Evolutionary conservation across 2,888 invertebrate species (phyloP).

Genomic region (Lamellibrachia columna): DNA sequence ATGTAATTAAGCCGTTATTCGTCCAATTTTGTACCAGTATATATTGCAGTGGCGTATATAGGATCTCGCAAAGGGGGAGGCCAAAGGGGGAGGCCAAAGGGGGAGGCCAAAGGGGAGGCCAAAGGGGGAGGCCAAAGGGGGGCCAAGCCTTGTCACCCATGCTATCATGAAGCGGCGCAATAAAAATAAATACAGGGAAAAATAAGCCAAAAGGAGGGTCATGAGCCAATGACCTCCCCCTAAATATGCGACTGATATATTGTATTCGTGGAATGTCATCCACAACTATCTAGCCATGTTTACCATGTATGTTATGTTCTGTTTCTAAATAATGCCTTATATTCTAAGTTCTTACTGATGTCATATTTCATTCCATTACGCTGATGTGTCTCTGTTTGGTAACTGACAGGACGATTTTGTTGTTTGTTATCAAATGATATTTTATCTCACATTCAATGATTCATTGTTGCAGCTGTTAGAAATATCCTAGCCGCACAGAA

Average conservation of each 20-base stretch:
- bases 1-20: background rate
- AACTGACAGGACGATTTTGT: background rate
- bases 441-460: background rate
- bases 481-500: background rate
- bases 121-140: no score
- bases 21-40: background rate
- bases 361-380: background rate
- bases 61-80: no score
- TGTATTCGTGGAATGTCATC: background rate
- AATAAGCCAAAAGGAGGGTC: no score
- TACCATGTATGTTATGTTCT: background rate
- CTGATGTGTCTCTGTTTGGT: background rate
- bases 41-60: no score
- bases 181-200: no score
- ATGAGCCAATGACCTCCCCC: no score
- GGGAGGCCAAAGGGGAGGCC: no score
- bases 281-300: background rate
- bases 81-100: no score
- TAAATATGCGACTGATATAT: background rate
- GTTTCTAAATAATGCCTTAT: background rate
- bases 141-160: no score
- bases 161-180: no score
- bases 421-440: background rate
- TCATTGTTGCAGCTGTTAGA: background rate
- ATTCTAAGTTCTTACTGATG: background rate